Evolutionary conservation across 2,888 invertebrate genomes (phyloP).

Genomic region (Odontocolon sp.): DNA sequence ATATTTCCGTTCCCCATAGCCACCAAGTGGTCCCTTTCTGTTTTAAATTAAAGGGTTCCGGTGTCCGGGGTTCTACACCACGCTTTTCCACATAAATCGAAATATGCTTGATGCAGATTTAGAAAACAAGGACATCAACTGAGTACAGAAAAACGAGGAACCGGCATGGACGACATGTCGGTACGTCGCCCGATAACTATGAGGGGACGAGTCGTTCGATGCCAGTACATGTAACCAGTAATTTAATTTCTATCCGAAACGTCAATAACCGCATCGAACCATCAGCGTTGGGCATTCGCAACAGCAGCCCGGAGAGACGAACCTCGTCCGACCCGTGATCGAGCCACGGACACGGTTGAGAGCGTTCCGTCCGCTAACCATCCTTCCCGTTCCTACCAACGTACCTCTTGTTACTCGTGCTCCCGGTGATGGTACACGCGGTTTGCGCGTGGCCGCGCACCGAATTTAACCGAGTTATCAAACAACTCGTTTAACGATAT

Average conservation of each 20-base stretch:
- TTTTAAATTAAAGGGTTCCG: too few relatives aligned
- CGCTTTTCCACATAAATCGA: background rate
- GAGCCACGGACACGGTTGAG: constrained; percentile 50
- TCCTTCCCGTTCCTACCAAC: background rate
- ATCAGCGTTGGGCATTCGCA: constrained; percentile 69
- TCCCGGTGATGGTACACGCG: constrained; percentile 66
- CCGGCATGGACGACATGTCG: background rate
- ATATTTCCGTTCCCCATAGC: too few relatives aligned
- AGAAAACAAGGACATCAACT: background rate
- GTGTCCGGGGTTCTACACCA: too few relatives aligned
- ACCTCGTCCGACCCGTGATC: too few relatives aligned
- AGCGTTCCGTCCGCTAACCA: constrained; percentile 21
- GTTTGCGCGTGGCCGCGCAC: constrained; percentile 64
- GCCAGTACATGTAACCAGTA: constrained; percentile 78
- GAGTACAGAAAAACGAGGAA: constrained; percentile 9
- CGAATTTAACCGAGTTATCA: constrained; percentile 79
- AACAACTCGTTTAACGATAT: constrained; percentile 81
- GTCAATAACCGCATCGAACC: constrained; percentile 80
- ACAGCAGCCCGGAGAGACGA: constrained; percentile 39
- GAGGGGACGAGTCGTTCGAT: constrained; percentile 33
- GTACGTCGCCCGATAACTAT: constrained; percentile 1
- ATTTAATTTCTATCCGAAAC: constrained; percentile 79
- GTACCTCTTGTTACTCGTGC: constrained; percentile 51
- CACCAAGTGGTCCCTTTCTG: too few relatives aligned
- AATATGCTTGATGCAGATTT: background rate